Conservation (phyloP, 2,888 invertebrate genomes). For the Amblyjoppa proteus region DNA sequence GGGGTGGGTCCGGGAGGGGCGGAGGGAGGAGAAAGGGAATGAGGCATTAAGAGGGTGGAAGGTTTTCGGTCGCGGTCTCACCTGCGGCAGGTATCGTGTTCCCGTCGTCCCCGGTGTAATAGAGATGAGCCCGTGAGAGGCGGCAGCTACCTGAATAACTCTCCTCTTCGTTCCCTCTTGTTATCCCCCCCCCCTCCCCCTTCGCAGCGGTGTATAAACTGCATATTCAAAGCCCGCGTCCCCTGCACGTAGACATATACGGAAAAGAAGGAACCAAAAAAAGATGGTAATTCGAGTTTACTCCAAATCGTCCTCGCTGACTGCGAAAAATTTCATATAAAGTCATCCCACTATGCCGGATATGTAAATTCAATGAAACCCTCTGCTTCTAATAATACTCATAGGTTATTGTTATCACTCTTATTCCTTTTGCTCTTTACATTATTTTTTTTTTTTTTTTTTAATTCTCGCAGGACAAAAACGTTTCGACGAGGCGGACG, state of each 20-base stretch:
- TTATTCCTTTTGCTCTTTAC: neutral
- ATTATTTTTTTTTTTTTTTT: conserved; percentile 11
- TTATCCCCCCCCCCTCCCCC: neutral
- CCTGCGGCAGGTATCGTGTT: conserved; percentile 54
- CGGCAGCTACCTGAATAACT: conserved; percentile 55
- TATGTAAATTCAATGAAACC: conserved; percentile 13
- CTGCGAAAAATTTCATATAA: conserved; percentile 36
- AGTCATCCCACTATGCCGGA: conserved; percentile 20
- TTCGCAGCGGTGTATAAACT: conserved; percentile 8
- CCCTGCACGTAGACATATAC: neutral
- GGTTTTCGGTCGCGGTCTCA: conserved; percentile 15
- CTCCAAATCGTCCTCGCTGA: conserved; percentile 8
- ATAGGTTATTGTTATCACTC: conserved; percentile 33
- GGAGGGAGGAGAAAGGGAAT: conserved; percentile 19
- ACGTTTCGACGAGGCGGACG: neutral
- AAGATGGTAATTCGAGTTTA: conserved; percentile 35
- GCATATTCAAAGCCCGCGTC: conserved; percentile 30
- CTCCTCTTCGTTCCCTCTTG: conserved; percentile 49
- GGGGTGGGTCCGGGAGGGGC: conserved; percentile 16
- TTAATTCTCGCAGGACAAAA: neutral
- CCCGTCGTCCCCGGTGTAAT: conserved; percentile 47
- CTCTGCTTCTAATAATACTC: conserved; percentile 15
- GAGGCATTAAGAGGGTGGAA: conserved; percentile 31
- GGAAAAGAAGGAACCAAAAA: conserved; percentile 9
- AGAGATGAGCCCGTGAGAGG: conserved; percentile 46